Base-by-base conservation (phyloP, 1,140 invertebrate genomes). In the Orussus abietinus region DNA sequence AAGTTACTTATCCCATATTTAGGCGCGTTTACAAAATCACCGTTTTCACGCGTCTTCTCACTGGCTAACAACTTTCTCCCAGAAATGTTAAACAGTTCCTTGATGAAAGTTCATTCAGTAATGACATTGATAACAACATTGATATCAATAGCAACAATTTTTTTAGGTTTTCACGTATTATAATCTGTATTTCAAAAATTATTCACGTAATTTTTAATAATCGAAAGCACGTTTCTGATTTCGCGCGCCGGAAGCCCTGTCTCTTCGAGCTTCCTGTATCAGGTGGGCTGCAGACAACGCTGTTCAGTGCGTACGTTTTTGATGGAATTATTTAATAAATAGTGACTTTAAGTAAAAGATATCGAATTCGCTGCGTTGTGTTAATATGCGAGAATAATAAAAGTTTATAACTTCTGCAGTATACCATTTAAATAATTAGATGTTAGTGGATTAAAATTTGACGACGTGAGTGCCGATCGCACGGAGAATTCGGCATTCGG, bases 401-500 rank as follows among this genome's bases (percentile, higher is more conserved):
- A 0, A 25, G n/a, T 20, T 22, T 35, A 7, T 6, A 30, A 29
- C 38, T 29, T 42, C 3, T 5, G 12, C 11, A 19, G 10, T 15
- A 21, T 32, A 12, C 36, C 21, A 2, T 5, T 41, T 39, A 2
- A 29, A 31, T 7, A 5, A 13, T 7, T 3, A 22, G 62, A 64
- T 64, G 53, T 29, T 21, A 1, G 7, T 40, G 51, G 62, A 63
- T 64, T 14, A 30, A 25, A 46, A 50, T 46, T 44, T 21, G 22
- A 19, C 13, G 7, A 35, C 11, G 17, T 30, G 18, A 26, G 11
- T 11, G n/a, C n/a, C 32, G 33, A 15, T 17, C 29, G 19, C 41
- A 22, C 29, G 12, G 12, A 30, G 22, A 6, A 7, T 25, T 46
- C 33, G 19, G 14, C 13, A 25, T 30, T 11, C 37, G 10, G 14